Conservation (phyloP, 2,888 invertebrate species). For the Brenthis ino region DNA sequence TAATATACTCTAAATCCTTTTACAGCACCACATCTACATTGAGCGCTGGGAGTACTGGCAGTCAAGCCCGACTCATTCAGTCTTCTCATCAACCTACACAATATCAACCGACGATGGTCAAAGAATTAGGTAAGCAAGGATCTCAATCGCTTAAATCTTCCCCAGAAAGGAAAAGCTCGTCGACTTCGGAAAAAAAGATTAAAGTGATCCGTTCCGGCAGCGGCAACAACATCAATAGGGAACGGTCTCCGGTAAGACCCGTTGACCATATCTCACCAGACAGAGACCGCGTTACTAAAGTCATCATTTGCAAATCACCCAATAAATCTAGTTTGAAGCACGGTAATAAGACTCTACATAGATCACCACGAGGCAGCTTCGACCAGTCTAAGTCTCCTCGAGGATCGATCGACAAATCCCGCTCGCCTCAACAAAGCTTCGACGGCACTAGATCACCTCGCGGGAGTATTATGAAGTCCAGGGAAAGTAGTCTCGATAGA, state of each 20-base stretch:
- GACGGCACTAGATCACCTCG: constrained; percentile 77
- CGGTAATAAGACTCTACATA: constrained; percentile 64
- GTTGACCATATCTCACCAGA: constrained; percentile 63
- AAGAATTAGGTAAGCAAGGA: constrained; percentile 92
- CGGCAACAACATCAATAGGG: constrained; percentile 74
- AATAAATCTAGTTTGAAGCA: constrained; percentile 76
- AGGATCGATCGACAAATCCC: constrained; percentile 81
- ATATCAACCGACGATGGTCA: constrained; percentile 93
- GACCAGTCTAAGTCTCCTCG: constrained; percentile 77
- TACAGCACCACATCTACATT: constrained; percentile 95
- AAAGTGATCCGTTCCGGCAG: constrained; percentile 82
- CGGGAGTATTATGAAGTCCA: constrained; percentile 77
- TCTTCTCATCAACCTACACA: constrained; percentile 96
- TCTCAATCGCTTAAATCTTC: constrained; percentile 80
- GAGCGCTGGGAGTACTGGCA: constrained; percentile 96
- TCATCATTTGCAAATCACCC: constrained; percentile 78
- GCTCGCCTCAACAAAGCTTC: constrained; percentile 82
- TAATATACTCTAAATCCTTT: constrained; percentile 39
- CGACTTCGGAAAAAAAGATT: constrained; percentile 61
- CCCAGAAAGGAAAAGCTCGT: constrained; percentile 65
- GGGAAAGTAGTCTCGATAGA: constrained; percentile 72
- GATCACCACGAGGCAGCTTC: constrained; percentile 82
- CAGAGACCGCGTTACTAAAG: constrained; percentile 74
- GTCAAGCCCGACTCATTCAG: constrained; percentile 95
- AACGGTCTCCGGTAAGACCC: constrained; percentile 69